These are phyloP conservation scores for Pterocles orientalis DNA, from an alignment of 2,113 vertebrate genomes.

Conservation along the genomic window DNA sequence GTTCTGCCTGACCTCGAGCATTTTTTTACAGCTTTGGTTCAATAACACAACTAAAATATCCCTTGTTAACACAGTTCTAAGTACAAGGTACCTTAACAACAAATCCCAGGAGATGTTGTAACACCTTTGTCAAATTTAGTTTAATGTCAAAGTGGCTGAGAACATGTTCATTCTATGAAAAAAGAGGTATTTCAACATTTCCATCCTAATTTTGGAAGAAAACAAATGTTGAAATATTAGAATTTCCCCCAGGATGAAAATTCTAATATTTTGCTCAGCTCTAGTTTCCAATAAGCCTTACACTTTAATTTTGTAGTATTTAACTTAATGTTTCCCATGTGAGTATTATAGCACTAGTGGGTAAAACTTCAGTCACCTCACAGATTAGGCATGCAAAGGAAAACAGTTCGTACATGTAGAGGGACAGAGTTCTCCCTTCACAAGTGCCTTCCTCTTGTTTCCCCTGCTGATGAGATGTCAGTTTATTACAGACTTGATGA, in stretches of 20 bases:
- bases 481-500: constrained; percentile 66
- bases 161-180: constrained; percentile 37
- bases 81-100: constrained; percentile 31
- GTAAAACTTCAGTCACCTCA: constrained; percentile 65
- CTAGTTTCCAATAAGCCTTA: constrained; percentile 67
- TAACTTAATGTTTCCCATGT: constrained; percentile 68
- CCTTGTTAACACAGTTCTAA: constrained; percentile 45
- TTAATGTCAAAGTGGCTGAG: constrained; percentile 18
- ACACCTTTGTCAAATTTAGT: constrained; percentile 53
- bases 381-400: constrained; percentile 64
- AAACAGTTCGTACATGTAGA: constrained; percentile 17
- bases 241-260: constrained; percentile 63
- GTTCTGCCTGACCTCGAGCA: neutral
- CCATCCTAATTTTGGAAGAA: constrained; percentile 58
- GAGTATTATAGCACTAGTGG: constrained; percentile 46
- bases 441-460: constrained; percentile 68
- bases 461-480: constrained; percentile 61
- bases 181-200: constrained; percentile 45
- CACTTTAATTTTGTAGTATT: constrained; percentile 66
- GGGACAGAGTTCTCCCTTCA: constrained; percentile 39
- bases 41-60: constrained; percentile 32
- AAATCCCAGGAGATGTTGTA: constrained; percentile 10
- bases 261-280: constrained; percentile 54
- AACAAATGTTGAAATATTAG: constrained; percentile 62
- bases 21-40: constrained; percentile 34